Evolutionary conservation across 2,797 vertebrate species (phyloP), one percentile per base, ranked within the genome.

Genomic region (Benthosema pterotum): DNA sequence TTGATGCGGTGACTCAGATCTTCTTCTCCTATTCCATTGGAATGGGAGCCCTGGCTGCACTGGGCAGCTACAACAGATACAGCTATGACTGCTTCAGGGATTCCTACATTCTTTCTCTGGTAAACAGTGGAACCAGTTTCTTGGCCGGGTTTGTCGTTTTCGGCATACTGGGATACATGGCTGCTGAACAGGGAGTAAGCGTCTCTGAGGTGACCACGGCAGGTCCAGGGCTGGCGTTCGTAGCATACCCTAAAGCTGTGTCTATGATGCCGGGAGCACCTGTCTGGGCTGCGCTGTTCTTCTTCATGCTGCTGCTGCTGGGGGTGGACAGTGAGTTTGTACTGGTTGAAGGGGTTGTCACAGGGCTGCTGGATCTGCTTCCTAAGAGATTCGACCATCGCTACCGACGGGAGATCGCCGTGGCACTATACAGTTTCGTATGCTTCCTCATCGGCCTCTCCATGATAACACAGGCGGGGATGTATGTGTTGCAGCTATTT

Each of bases 51-150:
- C 95, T 99, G 77, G 97, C 97, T 0, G 97, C 97, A 0, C 91
- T 99, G 70, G 97, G 97, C 85, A 99, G 97, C 93, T 99, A 98
- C 89, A 99, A 99, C 89, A 94, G 95, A 64, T 99, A 98, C 89
- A 95, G 98, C 92, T 98, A 99, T 57, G 96, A 99, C 91, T 99
- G 97, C 92, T 98, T 98, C 91, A 96, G 97, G 88, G 97, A 99
- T 0, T 95, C 97, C 78, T 97, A 97, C 76, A 88, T 99, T 77
- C 83, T 98, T 67, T 95, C 97, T 0, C 75, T 98, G 71, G 96
- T 99, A 57, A 99, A 99, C 92, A 99, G 97, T 47, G 95, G 95
- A 48, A 98, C 97, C 83, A 99, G 97, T 85, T 98, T 99, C 91
- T 98, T 99, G 0, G 93, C 97, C 2, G 97, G 97, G 53, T 98